These are phyloP conservation scores for Atherinomorus stipes DNA, from an alignment of 2,113 vertebrate species.

Conservation along the genomic window DNA sequence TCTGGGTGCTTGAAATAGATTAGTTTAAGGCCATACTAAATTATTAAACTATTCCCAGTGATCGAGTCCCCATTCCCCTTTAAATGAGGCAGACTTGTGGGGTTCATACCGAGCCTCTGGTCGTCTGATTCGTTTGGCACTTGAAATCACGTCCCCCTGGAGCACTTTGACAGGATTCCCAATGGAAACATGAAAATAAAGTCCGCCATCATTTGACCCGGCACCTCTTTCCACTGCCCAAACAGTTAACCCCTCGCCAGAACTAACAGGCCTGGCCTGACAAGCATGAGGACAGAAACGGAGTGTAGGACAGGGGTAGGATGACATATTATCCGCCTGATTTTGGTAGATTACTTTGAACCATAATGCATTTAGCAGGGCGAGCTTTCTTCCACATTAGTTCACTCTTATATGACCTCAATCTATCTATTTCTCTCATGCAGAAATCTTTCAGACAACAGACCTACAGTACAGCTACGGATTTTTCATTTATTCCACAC, in stretches of 20 bases:
- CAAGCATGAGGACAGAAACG: slow-evolving; percentile 26
- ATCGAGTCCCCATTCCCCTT: slow-evolving; percentile 78
- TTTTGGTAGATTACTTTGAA: slow-evolving; percentile 31
- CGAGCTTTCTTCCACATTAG: slow-evolving; percentile 27
- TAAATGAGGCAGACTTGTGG: slow-evolving; percentile 76
- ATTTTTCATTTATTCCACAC: slow-evolving; percentile 46
- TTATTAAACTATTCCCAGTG: slow-evolving; percentile 82
- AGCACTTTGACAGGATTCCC: slow-evolving; percentile 45
- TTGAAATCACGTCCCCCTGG: slow-evolving; percentile 45
- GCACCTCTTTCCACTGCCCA: slow-evolving; percentile 40
- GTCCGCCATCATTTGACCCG: slow-evolving; percentile 51
- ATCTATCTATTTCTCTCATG: slow-evolving; percentile 26
- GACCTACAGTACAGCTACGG: slow-evolving; percentile 50
- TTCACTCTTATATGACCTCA: slow-evolving; percentile 53
- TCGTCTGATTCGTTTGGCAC: slow-evolving; percentile 39
- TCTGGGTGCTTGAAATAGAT: slow-evolving; percentile 83
- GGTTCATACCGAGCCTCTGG: slow-evolving; percentile 64
- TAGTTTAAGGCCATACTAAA: slow-evolving; percentile 82
- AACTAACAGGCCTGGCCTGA: slow-evolving; percentile 40
- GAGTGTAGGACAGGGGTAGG: not conserved
- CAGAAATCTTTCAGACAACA: slow-evolving; percentile 48
- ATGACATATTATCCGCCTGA: slow-evolving; percentile 43
- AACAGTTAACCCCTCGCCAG: slow-evolving; percentile 57
- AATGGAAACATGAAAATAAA: slow-evolving; percentile 46
- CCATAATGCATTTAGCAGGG: slow-evolving; percentile 51